These are phyloP conservation scores for Timema podura DNA, from an alignment of 2,888 invertebrate genomes.

Conservation along the genomic window DNA sequence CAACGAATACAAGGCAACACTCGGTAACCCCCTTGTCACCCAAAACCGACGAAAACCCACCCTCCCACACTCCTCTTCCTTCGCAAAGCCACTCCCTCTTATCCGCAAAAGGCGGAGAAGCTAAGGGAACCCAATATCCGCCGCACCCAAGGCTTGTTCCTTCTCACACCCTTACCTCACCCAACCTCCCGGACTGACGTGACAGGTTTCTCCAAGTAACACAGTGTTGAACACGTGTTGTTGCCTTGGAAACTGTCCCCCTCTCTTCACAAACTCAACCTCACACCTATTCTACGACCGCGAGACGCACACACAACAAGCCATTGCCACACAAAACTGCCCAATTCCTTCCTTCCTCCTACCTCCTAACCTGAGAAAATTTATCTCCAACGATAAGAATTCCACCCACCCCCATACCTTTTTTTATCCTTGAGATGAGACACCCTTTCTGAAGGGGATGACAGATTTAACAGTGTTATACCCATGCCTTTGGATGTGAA, in stretches of 20 bases:
- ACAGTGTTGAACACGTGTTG: slow-evolving; percentile 24
- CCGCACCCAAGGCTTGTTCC: neutral
- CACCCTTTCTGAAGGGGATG: no score
- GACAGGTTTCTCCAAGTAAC: slow-evolving; percentile 24
- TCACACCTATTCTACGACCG: slow-evolving; percentile 16
- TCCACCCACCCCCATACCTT: no score
- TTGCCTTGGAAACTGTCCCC: slow-evolving; percentile 20
- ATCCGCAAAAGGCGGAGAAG: no score
- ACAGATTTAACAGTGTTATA: no score
- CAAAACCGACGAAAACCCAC: slow-evolving; percentile 15
- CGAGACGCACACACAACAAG: slow-evolving; percentile 16
- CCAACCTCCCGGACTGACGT: slow-evolving; percentile 7
- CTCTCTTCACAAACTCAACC: neutral
- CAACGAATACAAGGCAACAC: slow-evolving; percentile 8
- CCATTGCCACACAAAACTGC: slow-evolving; percentile 3
- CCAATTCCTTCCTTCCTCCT: slow-evolving; percentile 19
- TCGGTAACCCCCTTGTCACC: slow-evolving; percentile 16
- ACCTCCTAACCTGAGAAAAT: no score
- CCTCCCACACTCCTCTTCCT: slow-evolving; percentile 8
- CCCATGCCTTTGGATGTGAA: no score
- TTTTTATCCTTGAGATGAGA: no score
- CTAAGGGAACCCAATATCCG: no score
- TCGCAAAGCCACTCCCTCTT: neutral
- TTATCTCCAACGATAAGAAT: no score
- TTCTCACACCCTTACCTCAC: neutral